These are phyloP conservation scores for Magallana nippona DNA, from an alignment of 2,888 invertebrate genomes.

Conservation along the genomic window DNA sequence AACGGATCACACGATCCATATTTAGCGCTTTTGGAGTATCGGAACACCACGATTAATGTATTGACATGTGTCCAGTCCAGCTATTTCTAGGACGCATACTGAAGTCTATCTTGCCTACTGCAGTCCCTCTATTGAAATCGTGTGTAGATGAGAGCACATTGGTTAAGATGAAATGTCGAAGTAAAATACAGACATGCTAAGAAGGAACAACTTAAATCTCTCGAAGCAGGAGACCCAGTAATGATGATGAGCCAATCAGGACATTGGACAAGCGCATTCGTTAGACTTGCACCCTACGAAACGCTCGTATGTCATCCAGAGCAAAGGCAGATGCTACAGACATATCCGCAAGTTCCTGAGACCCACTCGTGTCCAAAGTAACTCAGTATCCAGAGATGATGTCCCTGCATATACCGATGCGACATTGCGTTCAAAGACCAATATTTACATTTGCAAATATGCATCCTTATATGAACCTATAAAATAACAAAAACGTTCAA, in stretches of 20 bases:
- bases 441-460: too few species aligned
- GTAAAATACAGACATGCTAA: neutral
- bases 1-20: slow-evolving; percentile 24
- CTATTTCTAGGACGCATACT: slow-evolving; percentile 38
- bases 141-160: neutral
- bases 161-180: slow-evolving; percentile 8
- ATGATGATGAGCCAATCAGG: slow-evolving; percentile 25
- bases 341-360: too few species aligned
- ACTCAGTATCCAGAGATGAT: neutral
- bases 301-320: too few species aligned
- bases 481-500: too few species aligned
- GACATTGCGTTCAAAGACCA: neutral
- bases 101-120: slow-evolving; percentile 33
- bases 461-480: too few species aligned
- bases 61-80: slow-evolving; percentile 27
- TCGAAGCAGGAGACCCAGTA: slow-evolving; percentile 12
- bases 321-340: too few species aligned
- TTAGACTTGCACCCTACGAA: slow-evolving; percentile 36
- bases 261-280: slow-evolving; percentile 36
- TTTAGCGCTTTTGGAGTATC: slow-evolving; percentile 27
- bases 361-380: neutral
- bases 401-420: neutral
- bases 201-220: neutral
- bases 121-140: slow-evolving; percentile 18
- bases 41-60: slow-evolving; percentile 27